A percentile compares a stretch with the other conserved stretches of the same genome.
These are phyloP conservation scores for Hiodon alosoides DNA, from an alignment of 2,113 vertebrate genomes.

Conservation along the genomic window DNA sequence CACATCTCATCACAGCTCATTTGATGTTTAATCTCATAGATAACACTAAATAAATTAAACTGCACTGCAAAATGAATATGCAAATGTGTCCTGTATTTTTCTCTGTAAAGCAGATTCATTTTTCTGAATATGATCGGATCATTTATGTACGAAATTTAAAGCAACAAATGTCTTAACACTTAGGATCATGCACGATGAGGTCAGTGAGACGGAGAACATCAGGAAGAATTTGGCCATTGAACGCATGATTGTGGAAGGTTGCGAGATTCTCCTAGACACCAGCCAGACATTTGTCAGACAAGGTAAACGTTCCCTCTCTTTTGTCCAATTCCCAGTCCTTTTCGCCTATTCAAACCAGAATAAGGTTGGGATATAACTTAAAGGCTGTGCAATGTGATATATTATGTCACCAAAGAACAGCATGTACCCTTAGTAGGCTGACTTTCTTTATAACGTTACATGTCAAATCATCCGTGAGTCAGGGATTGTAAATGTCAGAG, in stretches of 20 bases:
- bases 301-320: constrained; percentile 61
- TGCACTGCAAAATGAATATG: no score
- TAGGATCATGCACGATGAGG: constrained; percentile 97
- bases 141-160: neutral
- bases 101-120: no score
- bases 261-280: constrained; percentile 88
- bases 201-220: constrained; percentile 98
- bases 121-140: neutral
- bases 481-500: constrained; percentile 44
- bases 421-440: constrained; percentile 24
- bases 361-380: constrained; percentile 11
- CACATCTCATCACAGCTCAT: no score
- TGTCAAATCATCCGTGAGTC: constrained; percentile 34
- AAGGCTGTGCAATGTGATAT: neutral
- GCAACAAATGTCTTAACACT: neutral
- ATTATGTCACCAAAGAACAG: constrained; percentile 28
- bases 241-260: constrained; percentile 92
- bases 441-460: constrained; percentile 39
- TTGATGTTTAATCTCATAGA: no score
- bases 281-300: constrained; percentile 96
- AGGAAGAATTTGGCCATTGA: constrained; percentile 96
- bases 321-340: neutral
- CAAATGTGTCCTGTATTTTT: no score
- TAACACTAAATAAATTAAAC: no score
- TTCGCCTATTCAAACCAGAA: neutral